phyloP scores from a whole-genome alignment of 2,888 invertebrate species.

The Spodoptera littoralis region DNA sequence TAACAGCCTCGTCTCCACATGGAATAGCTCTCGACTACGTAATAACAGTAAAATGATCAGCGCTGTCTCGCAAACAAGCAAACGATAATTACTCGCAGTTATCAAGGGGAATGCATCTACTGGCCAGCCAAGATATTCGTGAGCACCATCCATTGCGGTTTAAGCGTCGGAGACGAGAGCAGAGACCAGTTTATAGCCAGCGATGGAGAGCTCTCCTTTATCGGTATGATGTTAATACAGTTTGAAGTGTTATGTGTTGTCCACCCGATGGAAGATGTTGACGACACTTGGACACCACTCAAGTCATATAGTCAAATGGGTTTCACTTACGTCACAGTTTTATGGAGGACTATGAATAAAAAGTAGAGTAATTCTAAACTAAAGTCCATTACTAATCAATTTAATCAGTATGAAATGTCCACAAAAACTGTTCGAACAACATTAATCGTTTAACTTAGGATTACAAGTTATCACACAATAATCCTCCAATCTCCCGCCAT shows the following conservation, averaged over 20 bases:
- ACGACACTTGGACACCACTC: constrained; percentile 1
- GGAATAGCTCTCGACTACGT: constrained; percentile 12
- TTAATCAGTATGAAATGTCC: too few relatives aligned
- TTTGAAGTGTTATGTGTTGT: constrained; percentile 28
- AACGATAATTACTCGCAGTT: constrained; percentile 49
- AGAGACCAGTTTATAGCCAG: constrained; percentile 1
- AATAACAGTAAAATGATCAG: constrained; percentile 53
- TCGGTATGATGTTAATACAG: constrained; percentile 12
- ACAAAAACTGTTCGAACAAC: too few relatives aligned
- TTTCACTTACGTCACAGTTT: too few relatives aligned
- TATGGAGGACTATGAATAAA: too few relatives aligned
- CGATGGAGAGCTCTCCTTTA: constrained; percentile 28
- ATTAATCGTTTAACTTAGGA: background rate
- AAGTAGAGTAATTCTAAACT: too few relatives aligned
- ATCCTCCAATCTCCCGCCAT: background rate
- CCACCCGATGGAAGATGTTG: constrained; percentile 20
- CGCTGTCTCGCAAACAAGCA: constrained; percentile 39
- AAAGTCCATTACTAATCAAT: too few relatives aligned
- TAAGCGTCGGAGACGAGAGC: background rate
- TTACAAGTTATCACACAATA: constrained; percentile 14
- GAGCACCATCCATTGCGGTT: constrained; percentile 35
- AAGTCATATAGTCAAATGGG: background rate
- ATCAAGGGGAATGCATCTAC: constrained; percentile 35
- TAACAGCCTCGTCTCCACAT: background rate
- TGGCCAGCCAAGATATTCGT: constrained; percentile 30